Evolutionary conservation across 2,113 vertebrate genomes (phyloP).

Genomic region (Piaya cayana): DNA sequence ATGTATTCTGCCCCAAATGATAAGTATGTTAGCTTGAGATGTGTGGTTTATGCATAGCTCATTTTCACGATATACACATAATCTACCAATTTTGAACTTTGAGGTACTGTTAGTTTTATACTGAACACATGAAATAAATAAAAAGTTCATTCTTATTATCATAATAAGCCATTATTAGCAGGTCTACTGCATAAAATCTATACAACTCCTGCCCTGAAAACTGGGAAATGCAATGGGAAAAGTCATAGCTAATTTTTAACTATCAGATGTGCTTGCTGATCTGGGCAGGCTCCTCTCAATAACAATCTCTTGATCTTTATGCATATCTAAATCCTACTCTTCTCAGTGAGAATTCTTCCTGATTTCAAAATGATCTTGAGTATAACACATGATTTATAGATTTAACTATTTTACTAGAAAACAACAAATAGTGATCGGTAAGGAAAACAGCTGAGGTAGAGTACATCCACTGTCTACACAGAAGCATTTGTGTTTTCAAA

Average conservation of each 20-base stretch:
- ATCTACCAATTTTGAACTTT: background rate
- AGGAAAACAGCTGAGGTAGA: background rate
- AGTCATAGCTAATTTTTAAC: background rate
- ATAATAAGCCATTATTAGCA: background rate
- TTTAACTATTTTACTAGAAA: background rate
- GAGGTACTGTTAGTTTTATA: background rate
- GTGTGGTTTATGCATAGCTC: background rate
- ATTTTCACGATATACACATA: background rate
- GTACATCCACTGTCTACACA: background rate
- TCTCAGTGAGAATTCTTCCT: background rate
- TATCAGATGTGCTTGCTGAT: background rate
- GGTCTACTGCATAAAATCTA: background rate
- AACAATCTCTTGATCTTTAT: background rate
- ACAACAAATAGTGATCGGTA: background rate
- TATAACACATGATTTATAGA: background rate
- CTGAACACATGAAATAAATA: background rate
- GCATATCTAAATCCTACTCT: background rate
- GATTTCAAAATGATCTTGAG: background rate
- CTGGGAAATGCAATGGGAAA: background rate
- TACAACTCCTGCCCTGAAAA: background rate
- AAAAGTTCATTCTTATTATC: background rate
- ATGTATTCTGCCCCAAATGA: background rate
- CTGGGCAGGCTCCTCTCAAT: background rate
- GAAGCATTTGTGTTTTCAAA: constrained; percentile 27
- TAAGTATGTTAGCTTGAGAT: background rate